Evolutionary conservation across 1,140 invertebrate genomes (phyloP), one percentile per base, ranked within the genome.

Genomic region (Drosophila quadrilineata): DNA sequence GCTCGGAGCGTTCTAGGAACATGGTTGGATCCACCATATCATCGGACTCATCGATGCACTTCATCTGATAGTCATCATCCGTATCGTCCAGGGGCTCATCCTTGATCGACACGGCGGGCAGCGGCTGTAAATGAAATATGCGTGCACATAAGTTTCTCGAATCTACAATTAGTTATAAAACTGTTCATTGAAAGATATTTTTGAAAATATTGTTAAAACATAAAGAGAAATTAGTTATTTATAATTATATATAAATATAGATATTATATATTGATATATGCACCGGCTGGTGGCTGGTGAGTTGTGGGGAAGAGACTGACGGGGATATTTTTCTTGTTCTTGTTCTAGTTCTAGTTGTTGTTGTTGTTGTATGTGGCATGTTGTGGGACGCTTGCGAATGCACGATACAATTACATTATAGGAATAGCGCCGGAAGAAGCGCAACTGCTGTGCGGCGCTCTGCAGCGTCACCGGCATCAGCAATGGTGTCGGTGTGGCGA

Each of bases 391-490:
- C 75, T 84, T 85, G 63, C 66, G 80, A 85, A 75, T 88, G 72
- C 75, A 84, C 87, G 87, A 88, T 88, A 88, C 87, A 85, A 88
- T 88, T 88, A 88, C 87, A 88, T 88, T 87, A 88, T 88, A 88
- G 57, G 87, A 87, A 76, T 87, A 88, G 66, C 87, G 86, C 88
- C 87, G 85, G 73, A 88, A 88, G 71, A 88, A 88, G 64, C 87
- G 87, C 79, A 88, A 70, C 71, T 88, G 87, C 63, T 86, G 80
- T 28, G 80, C 75, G 43, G 80, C 80, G 63, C 82, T 86, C 59
- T 86, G 80, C 49, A 85, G 68, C 63, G 79, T 75, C 54, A 84
- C 77, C 52, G 80, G 79, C 79, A 85, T 86, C 10, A 85, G 79
- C 74, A 86, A 57, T 48, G 74, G 74, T 17, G 65, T 65, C 28